phyloP scores from a whole-genome alignment of 2,113 vertebrate genomes.

The Barnardius zonarius region DNA sequence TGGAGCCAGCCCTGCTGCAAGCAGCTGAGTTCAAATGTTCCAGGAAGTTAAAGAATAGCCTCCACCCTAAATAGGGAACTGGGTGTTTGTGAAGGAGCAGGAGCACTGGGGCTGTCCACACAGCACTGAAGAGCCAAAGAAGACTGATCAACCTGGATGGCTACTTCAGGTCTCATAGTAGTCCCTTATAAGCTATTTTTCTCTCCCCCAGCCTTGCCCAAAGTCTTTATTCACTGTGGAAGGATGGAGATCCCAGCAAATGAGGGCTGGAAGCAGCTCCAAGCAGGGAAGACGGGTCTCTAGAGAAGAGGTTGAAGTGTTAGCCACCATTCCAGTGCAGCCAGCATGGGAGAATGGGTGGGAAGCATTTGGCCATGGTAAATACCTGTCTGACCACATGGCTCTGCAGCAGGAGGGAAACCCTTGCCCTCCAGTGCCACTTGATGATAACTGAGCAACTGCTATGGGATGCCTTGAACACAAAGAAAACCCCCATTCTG shows the following conservation, averaged over 20 bases:
- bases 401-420: background rate
- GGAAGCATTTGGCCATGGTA: background rate
- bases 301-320: background rate
- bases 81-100: background rate
- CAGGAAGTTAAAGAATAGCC: conserved; percentile 58
- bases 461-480: background rate
- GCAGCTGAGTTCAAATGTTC: conserved; percentile 22
- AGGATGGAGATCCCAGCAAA: background rate
- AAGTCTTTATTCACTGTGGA: background rate
- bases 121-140: background rate
- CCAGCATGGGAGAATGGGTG: background rate
- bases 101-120: accelerated
- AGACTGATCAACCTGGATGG: background rate
- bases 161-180: background rate
- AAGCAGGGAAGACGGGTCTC: background rate
- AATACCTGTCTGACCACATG: background rate
- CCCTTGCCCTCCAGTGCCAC: background rate
- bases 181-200: background rate
- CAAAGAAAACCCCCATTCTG: background rate
- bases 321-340: background rate
- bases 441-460: background rate
- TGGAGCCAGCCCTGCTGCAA: background rate
- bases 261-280: background rate
- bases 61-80: conserved; percentile 6
- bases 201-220: background rate